Evolutionary conservation across 1,140 invertebrate genomes (phyloP).

Genomic region (Rhopalosiphum maidis): DNA sequence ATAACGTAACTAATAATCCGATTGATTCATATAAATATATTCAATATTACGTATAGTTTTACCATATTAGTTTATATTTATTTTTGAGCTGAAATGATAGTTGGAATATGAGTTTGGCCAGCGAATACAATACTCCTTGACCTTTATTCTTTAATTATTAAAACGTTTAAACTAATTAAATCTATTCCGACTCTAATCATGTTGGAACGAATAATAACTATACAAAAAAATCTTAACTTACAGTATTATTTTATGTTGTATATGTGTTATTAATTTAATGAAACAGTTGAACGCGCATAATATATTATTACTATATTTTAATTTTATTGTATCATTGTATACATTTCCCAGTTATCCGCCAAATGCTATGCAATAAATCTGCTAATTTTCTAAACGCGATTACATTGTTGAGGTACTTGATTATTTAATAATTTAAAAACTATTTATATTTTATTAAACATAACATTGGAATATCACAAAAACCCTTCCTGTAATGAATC

Average conservation of each 20-base stretch:
- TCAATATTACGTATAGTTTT: background rate
- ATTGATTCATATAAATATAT: background rate
- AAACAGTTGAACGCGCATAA: background rate
- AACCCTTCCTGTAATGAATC: background rate
- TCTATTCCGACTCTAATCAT: background rate
- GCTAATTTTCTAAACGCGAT: background rate
- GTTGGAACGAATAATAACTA: background rate
- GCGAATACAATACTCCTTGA: background rate
- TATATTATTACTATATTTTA: too few relatives aligned
- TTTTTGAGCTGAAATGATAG: background rate
- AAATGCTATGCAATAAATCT: background rate
- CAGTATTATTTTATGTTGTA: background rate
- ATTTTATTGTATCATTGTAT: too few relatives aligned
- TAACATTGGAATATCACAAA: background rate
- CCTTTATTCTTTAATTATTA: background rate
- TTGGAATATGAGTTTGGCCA: background rate
- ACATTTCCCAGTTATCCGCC: too few relatives aligned
- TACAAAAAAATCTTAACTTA: background rate
- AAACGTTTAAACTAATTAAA: too few relatives aligned
- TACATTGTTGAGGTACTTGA: background rate
- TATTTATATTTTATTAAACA: background rate
- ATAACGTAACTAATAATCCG: background rate
- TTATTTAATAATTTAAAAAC: background rate
- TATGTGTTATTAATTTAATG: background rate
- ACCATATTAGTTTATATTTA: background rate